Evolutionary conservation across 2,113 vertebrate genomes (phyloP).

Genomic region (Glaucidium brasilianum): DNA sequence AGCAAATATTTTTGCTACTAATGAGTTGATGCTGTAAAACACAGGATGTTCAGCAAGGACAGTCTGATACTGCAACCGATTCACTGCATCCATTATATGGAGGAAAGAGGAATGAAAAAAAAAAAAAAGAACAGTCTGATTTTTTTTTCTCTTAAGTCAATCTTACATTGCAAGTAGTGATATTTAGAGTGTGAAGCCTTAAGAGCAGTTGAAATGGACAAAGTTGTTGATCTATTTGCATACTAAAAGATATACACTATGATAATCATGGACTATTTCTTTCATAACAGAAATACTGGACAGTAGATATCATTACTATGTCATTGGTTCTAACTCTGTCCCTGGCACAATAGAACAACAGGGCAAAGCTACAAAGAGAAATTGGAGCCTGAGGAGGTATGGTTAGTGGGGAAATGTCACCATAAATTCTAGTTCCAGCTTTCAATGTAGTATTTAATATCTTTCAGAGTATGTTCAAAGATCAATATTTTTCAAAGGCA

Average conservation of each 20-base stretch:
- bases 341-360: neutral
- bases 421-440: neutral
- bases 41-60: neutral
- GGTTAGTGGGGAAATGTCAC: neutral
- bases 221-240: neutral
- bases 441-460: neutral
- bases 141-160: neutral
- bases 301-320: neutral
- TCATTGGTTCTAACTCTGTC: neutral
- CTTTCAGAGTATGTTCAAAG: neutral
- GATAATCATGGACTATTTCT: neutral
- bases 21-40: neutral
- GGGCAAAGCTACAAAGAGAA: neutral
- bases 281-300: neutral
- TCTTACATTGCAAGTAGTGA: neutral
- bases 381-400: neutral
- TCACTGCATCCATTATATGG: neutral
- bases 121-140: neutral
- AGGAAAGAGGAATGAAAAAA: neutral
- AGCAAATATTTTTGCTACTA: neutral
- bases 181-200: neutral
- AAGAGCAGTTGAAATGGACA: neutral
- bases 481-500: neutral
- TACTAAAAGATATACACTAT: neutral
- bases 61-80: neutral